Percentiles rank a stretch among this genome's conserved stretches.
Evolutionary conservation across 2,888 invertebrate genomes (phyloP).

Genomic region (Andricus quercusramuli): DNA sequence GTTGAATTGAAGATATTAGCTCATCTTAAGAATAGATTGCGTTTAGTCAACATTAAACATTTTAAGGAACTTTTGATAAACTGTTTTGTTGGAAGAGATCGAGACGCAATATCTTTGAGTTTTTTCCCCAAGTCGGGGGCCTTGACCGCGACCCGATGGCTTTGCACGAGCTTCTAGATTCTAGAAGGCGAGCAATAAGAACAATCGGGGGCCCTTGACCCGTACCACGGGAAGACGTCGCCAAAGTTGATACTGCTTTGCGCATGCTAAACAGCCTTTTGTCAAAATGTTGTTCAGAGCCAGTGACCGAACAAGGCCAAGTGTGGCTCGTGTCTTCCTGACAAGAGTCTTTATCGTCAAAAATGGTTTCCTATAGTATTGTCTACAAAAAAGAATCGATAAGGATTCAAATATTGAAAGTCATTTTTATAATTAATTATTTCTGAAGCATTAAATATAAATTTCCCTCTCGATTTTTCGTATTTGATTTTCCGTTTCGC

Average conservation of each 20-base stretch:
- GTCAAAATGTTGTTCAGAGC: slow-evolving; percentile 53
- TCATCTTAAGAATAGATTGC: not conserved
- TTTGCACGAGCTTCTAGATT: slow-evolving; percentile 39
- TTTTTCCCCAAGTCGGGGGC: slow-evolving; percentile 42
- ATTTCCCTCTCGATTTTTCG: not conserved
- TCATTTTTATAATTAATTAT: too few species aligned
- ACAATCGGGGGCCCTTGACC: slow-evolving; percentile 45
- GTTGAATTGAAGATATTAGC: not conserved
- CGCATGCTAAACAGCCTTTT: slow-evolving; percentile 45
- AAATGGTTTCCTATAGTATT: not conserved
- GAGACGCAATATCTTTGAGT: not conserved
- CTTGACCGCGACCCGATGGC: slow-evolving; percentile 53
- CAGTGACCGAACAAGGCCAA: slow-evolving; percentile 74
- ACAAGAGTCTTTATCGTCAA: not conserved
- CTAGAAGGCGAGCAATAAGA: slow-evolving; percentile 40
- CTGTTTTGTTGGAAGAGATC: not conserved
- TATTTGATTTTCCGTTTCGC: not conserved
- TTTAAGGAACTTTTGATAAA: not conserved
- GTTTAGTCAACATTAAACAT: not conserved
- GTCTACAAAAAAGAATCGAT: not conserved
- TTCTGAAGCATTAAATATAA: not conserved
- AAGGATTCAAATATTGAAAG: too few species aligned
- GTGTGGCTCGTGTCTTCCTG: not conserved
- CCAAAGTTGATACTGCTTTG: slow-evolving; percentile 18
- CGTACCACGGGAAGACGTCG: slow-evolving; percentile 32